Evolutionary conservation across 2,113 vertebrate species (phyloP).

Genomic region (Charadrius vociferus): DNA sequence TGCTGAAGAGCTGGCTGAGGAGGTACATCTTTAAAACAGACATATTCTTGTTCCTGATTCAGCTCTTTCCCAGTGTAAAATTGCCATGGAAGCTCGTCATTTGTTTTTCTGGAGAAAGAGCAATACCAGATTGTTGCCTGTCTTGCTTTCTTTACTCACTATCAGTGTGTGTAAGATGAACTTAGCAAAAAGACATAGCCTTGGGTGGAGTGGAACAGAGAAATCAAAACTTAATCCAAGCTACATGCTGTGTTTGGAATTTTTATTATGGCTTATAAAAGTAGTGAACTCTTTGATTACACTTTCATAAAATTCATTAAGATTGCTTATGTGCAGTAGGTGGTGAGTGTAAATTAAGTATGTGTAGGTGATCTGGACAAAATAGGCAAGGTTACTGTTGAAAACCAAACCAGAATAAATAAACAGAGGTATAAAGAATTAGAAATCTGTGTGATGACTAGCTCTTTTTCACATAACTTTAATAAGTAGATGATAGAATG

Average conservation of each 20-base stretch:
- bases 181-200: neutral
- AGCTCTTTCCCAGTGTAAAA: neutral
- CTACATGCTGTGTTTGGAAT: neutral
- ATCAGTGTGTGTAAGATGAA: neutral
- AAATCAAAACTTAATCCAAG: neutral
- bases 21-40: neutral
- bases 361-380: neutral
- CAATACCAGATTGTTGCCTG: neutral
- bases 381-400: neutral
- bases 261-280: constrained; percentile 6
- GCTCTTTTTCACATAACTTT: neutral
- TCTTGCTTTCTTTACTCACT: neutral
- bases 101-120: neutral
- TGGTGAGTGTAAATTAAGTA: neutral
- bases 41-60: neutral
- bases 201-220: neutral
- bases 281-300: neutral
- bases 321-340: neutral
- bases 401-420: neutral
- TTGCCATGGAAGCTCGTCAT: neutral
- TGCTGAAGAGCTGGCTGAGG: neutral
- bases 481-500: neutral
- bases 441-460: neutral
- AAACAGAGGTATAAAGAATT: neutral
- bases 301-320: neutral